Percentiles rank a stretch among this genome's conserved stretches.
phyloP scores from a whole-genome alignment of 2,888 invertebrate genomes.

The Epinotia brunnichana region DNA sequence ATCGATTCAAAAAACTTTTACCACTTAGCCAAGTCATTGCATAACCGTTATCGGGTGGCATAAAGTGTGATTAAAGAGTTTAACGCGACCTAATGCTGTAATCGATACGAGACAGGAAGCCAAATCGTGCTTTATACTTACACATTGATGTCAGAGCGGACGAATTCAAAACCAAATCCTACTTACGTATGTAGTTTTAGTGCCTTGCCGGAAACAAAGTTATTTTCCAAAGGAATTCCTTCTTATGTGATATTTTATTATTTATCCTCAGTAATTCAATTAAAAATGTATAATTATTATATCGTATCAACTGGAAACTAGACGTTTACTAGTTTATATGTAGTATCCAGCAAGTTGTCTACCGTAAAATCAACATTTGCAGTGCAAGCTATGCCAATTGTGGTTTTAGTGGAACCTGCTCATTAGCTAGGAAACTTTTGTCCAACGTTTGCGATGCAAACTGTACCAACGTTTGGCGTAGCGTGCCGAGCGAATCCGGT shows the following conservation, averaged over 20 bases:
- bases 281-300: no score
- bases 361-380: not conserved
- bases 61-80: conserved; percentile 18
- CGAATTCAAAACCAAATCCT: conserved; percentile 13
- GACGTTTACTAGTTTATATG: no score
- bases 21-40: conserved; percentile 16
- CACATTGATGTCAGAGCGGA: conserved; percentile 12
- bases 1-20: conserved; percentile 24
- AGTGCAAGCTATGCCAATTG: not conserved
- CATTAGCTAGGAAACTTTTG: not conserved
- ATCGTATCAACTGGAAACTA: no score
- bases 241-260: no score
- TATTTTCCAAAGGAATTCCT: no score
- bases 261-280: no score
- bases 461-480: conserved; percentile 45
- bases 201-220: not conserved
- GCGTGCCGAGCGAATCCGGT: conserved; percentile 66
- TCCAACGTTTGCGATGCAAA: conserved; percentile 40
- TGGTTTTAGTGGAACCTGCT: not conserved
- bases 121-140: conserved; percentile 23
- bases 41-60: conserved; percentile 18
- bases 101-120: conserved; percentile 36
- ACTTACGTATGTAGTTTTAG: not conserved
- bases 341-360: not conserved
- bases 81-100: conserved; percentile 24